Conservation (phyloP, 1,140 invertebrate genomes). For the Melitaea cinxia region DNA sequence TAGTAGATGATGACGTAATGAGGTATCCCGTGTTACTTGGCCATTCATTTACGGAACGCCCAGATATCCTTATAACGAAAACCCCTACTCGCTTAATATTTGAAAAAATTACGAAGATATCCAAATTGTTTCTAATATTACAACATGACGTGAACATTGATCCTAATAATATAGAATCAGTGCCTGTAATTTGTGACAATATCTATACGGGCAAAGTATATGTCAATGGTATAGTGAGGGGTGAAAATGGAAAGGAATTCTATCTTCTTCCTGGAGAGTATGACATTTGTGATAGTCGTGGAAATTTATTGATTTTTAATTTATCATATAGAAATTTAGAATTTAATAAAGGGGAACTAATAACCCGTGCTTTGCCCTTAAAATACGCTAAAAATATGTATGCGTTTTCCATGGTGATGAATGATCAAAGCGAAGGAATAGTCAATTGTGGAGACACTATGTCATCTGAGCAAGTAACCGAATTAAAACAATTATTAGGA, state of each 20-base stretch:
- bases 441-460: conserved; percentile 3
- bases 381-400: not conserved
- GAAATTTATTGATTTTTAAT: not conserved
- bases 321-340: not conserved
- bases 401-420: not conserved
- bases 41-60: conserved; percentile 30
- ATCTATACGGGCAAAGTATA: not conserved
- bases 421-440: not conserved
- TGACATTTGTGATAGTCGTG: not conserved
- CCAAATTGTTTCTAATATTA: not conserved
- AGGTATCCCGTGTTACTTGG: conserved; percentile 21
- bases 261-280: conserved; percentile 31
- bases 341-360: not conserved
- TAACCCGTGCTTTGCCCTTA: not conserved
- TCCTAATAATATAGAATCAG: not conserved
- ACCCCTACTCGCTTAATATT: not conserved
- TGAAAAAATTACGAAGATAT: not conserved
- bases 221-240: not conserved
- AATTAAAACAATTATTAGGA: not conserved
- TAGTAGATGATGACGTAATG: conserved; percentile 19
- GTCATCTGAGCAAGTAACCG: not conserved
- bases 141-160: not conserved
- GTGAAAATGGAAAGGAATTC: not conserved
- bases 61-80: not conserved
- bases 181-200: not conserved